Base-by-base conservation (phyloP, 2,113 vertebrate species). In the Rhynchopsitta pachyrhyncha region DNA sequence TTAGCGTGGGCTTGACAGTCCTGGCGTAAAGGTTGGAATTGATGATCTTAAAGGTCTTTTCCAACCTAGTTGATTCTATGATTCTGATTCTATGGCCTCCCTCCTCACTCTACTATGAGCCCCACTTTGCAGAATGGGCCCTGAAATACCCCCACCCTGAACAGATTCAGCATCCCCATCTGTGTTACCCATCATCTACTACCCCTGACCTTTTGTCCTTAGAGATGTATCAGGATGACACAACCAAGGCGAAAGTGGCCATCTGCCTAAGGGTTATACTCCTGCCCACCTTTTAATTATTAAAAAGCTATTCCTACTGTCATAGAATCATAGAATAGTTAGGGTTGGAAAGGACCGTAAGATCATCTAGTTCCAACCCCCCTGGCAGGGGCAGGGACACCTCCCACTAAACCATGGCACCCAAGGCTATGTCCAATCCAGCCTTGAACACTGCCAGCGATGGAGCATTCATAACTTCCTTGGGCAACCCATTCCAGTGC, bases 81-180 rank as follows among this genome's bases (percentile, higher is more conserved):
- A 35, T 59, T 35, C 33, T 59, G 33, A 35, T 59, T 59, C 22
- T 59, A 3, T 59, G 33, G 39, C 16, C 17, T 10, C 29, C 64
- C 39, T 13, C n/a, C 47, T 37, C 27, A 0, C 47, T 74, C 1
- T 44, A 1, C 37, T 5, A 6, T 27, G 23, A 37, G 49, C 7
- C 12, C 27, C 2, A 2, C 33, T 47, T 33, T 9, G 39, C 50
- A n/a, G n/a, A 33, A 27, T 1, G 33, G 37, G 35, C 12, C 52
- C 35, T 18, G 7, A 47, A 71, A 73, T 19, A 3, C 28, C 27
- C 28, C 39, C 24, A 28, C 13, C 33, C 35, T 1, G 4, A 25
- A 33, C 31, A n/a, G 66, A 27, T 6, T 13, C 25, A 64, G 62
- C 41, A 7, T 23, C 27, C 2, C 17, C 77, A 46, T 57, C 53